Base-by-base conservation (phyloP, 37 sponge, comb jelly and placozoan genomes). In the Tethya wilhelma region DNA sequence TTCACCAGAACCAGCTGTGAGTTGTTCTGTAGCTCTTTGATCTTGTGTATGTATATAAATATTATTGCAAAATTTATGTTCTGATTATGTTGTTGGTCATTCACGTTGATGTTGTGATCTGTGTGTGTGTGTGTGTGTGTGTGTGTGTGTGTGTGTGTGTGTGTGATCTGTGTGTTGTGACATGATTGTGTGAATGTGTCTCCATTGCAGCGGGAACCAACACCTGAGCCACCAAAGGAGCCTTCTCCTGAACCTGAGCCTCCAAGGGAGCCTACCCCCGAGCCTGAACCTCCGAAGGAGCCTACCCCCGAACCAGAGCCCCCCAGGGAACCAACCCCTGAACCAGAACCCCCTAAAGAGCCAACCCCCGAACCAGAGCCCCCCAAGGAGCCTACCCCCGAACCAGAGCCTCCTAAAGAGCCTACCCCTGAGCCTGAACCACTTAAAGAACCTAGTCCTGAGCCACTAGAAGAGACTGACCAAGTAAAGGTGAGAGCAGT, bases 371-470 rank as follows among this genome's bases (percentile, higher is more conserved):
- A 84, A 64, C 83, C 83, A 22, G 69, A 79, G 32, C 86, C 86
- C 22, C 79, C 60, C 22, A 75, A 31, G 36, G 69, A 84, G 57
- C 70, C 76, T 39, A 68, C 69, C 19, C 86, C 79, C 49, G 25
- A 53, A 38, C 69, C 56, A 37, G 84, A 84, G 59, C 85, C 84
- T 19, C 33, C 66, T 20, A 40, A 4, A 70, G 79, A 78, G 36
- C 84, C 84, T 49, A 64, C 76, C 55, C 85, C 79, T 44, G 78
- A n/a, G n/a, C n/a, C n/a, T n/a, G n/a, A 76, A 26, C 84, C 84
- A 39, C 39, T 56, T 4, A 33, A 17, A 56, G 80, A 79, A 73
- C 81, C 74, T 4, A 62, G 73, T 30, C 86, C 86, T n/a, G 58
- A 63, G 26, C 75, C 23, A 9, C 26, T 25, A 38, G 43, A 39